Evolutionary conservation across 2,113 vertebrate species (phyloP).

Genomic region (Nansenia antarctica): DNA sequence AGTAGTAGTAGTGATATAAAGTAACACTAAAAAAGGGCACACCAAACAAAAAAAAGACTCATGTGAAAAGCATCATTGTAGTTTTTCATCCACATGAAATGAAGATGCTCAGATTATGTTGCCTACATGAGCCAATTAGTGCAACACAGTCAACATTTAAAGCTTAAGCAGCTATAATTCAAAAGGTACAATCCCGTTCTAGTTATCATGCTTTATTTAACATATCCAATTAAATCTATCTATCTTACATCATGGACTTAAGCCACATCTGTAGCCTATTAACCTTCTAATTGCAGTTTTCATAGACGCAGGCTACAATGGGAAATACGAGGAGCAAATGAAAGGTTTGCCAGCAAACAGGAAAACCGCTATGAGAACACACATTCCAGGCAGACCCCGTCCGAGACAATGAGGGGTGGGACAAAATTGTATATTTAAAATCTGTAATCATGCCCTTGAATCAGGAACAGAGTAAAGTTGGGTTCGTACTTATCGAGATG

Average conservation of each 20-base stretch:
- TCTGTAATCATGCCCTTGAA: conserved; percentile 64
- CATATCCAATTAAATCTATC: neutral
- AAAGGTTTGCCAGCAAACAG: conserved; percentile 75
- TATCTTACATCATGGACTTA: neutral
- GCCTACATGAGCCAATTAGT: too few relatives aligned
- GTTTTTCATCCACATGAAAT: too few relatives aligned
- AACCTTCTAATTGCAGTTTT: neutral
- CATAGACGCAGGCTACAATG: conserved; percentile 54
- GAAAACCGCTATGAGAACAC: conserved; percentile 78
- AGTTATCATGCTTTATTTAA: too few relatives aligned
- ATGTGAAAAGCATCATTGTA: too few relatives aligned
- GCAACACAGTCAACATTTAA: too few relatives aligned
- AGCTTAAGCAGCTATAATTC: neutral
- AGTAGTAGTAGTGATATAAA: neutral
- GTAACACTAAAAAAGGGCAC: neutral
- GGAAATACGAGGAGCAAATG: conserved; percentile 62
- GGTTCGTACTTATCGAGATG: conserved; percentile 30
- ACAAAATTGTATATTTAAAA: conserved; percentile 64
- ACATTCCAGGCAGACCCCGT: conserved; percentile 70
- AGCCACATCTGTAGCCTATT: conserved; percentile 8
- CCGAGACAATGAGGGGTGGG: conserved; percentile 79
- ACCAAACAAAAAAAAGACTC: neutral
- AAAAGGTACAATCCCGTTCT: too few relatives aligned
- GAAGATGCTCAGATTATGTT: too few relatives aligned
- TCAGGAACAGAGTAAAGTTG: conserved; percentile 43